Evolutionary conservation across 2,888 invertebrate species (phyloP), one percentile per base, ranked within the genome.

Genomic region (Meiosimyza platycephala): DNA sequence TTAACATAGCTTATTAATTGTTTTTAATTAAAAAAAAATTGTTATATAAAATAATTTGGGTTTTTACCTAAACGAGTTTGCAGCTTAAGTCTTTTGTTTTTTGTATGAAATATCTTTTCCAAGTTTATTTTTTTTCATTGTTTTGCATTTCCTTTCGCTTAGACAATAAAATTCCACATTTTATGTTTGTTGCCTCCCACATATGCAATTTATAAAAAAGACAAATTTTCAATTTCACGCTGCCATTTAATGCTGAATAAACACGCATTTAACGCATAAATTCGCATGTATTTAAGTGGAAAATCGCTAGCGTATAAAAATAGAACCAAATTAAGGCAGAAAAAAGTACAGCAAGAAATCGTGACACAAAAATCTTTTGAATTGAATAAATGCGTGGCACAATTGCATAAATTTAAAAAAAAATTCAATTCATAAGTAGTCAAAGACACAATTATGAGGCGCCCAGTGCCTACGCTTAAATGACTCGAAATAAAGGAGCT

Each of bases 211-310:
- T 63, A 63, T 63, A 62, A 63, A 70, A 63, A 47, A 18, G 70
- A 70, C 70, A 70, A 70, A 70, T 70, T 62, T 70, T 52, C 67
- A 72, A 72, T 72, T 72, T 72, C 72, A 72, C 72, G 67, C 67
- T 63, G 47, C 55, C 15, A 48, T 71, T 63, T 65, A 65, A 65
- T 65, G 71, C 54, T 48, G 54, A 52, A 63, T 52, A 70, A 63
- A 63, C 62, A 59, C 67, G 68, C 59, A 68, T 65, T 74, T 68
- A 74, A 68, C 72, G 64, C 71, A 74, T 74, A 74, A 74, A 74
- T 74, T 73, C 33, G 47, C 66, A 63, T 55, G n/a, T 66, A 71
- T 50, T 71, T 62, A 63, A 28, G 62, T 40, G 54, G 52, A 57
- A 70, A 73, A 71, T 40, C 9, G 40, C 40, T 1, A 40, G 40